Evolutionary conservation across 2,888 invertebrate genomes (phyloP).

Genomic region (Drosophila kuntzei): DNA sequence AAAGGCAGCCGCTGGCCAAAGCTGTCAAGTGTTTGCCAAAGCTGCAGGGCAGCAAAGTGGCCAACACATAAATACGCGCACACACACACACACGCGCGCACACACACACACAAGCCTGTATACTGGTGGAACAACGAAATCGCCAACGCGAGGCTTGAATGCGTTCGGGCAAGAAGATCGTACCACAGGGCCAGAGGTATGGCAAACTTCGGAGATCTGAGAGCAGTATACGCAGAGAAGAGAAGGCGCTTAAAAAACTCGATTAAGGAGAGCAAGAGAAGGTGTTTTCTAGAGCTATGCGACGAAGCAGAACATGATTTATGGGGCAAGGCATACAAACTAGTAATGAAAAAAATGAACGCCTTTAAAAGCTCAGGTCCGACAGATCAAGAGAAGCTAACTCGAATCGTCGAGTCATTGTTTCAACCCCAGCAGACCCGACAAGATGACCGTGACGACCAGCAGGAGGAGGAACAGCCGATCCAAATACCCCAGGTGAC

Average conservation of each 20-base stretch:
- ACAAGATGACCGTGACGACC: too few relatives aligned
- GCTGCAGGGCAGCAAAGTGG: constrained; percentile 62
- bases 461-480: too few relatives aligned
- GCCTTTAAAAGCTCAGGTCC: not conserved
- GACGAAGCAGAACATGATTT: not conserved
- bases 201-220: not conserved
- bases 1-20: constrained; percentile 56
- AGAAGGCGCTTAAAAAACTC: not conserved
- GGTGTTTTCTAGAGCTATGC: not conserved
- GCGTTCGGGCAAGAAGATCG: not conserved
- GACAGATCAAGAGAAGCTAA: too few relatives aligned
- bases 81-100: constrained; percentile 1
- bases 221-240: not conserved
- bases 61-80: constrained; percentile 35
- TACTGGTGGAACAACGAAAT: not conserved
- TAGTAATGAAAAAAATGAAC: not conserved
- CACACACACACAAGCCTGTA: not conserved
- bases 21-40: constrained; percentile 67
- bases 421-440: too few relatives aligned
- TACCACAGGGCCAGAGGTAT: not conserved
- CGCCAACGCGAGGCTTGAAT: not conserved
- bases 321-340: not conserved
- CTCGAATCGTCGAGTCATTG: too few relatives aligned
- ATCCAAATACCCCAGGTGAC: too few relatives aligned
- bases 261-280: not conserved